Evolutionary conservation across 2,113 vertebrate species (phyloP).

Genomic region (Galbula dea): DNA sequence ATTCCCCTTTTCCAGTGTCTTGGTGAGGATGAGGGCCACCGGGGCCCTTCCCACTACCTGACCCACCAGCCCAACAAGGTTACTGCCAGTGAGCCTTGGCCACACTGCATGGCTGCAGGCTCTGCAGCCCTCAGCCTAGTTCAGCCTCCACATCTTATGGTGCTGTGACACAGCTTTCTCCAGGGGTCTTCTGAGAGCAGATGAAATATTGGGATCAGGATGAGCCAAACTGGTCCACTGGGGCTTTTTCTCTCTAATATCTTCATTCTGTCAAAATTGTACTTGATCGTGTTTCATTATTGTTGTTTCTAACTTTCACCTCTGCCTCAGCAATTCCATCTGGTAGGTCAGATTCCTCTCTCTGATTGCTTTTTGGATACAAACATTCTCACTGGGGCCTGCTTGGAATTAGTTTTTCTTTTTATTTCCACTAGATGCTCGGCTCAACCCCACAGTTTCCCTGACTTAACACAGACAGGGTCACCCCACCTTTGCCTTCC

Average conservation of each 20-base stretch:
- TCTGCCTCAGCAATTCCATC: conserved; percentile 63
- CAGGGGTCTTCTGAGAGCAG: not conserved
- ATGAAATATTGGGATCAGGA: conserved; percentile 4
- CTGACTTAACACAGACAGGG: not conserved
- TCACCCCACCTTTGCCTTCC: conserved; percentile 54
- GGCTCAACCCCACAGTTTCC: not conserved
- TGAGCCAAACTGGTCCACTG: not conserved
- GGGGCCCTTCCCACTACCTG: not conserved
- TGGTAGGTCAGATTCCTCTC: conserved; percentile 59
- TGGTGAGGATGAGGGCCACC: not conserved
- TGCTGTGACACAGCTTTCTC: not conserved
- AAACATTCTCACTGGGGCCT: conserved; percentile 58
- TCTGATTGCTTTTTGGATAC: conserved; percentile 69
- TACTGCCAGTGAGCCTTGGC: not conserved
- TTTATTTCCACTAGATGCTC: conserved; percentile 49
- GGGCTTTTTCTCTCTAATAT: conserved; percentile 23
- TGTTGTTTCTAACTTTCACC: conserved; percentile 55
- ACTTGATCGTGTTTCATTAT: conserved; percentile 25
- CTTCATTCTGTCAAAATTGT: conserved; percentile 48
- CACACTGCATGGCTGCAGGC: accelerated
- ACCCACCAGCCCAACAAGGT: not conserved
- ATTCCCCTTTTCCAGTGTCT: not conserved
- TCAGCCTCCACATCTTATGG: not conserved
- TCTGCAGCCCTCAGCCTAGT: not conserved
- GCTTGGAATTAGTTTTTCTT: conserved; percentile 66